Base-by-base conservation (phyloP, 1,140 invertebrate genomes). In the Lanistes nyassanus region DNA sequence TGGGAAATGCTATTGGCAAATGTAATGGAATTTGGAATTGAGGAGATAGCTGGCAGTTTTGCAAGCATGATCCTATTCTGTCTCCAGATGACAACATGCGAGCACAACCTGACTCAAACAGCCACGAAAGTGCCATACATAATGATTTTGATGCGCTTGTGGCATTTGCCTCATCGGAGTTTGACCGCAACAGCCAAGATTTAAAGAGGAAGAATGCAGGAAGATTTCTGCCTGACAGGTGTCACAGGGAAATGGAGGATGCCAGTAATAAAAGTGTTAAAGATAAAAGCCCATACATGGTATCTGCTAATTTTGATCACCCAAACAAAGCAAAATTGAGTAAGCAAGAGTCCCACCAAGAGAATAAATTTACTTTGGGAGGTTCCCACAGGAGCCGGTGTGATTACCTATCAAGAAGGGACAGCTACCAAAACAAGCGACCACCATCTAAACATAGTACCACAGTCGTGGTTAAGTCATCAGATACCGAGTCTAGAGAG, bases 111-210 rank as follows among this genome's bases (percentile, higher is more conserved):
- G 80, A 81, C 26, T 81, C 65, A 56, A 83, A 82, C 58, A 87
- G 95, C 84, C 95, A 94, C 94, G 94, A 95, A 88, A 94, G 95
- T 83, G 93, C 94, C 79, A 95, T 96, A 82, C 94, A 93, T 84
- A 95, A 93, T 81, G 94, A 94, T 47, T 96, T 96, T 90, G 95
- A 97, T 89, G 92, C 94, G 71, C 90, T 96, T 77, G 94, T 96
- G 74, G 95, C 94, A 36, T 94, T 96, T 87, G 95, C 95, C 11
- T 94, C 94, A 5, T 95, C 94, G 2, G 94, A 95, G 82, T 90
- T 96, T 80, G 94, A 95, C 84, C 73, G 78, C 42, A 81, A 77
- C 56, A 76, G 74, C 74, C 67, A 72, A 80, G 47, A 79, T 70
- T n/a, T 73, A 65, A 68, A 55, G 39, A 23, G 66, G 23, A 47